Percentiles rank a stretch among this genome's conserved stretches.
Evolutionary conservation across 2,888 invertebrate species (phyloP).

Genomic region (Myathropa florea): DNA sequence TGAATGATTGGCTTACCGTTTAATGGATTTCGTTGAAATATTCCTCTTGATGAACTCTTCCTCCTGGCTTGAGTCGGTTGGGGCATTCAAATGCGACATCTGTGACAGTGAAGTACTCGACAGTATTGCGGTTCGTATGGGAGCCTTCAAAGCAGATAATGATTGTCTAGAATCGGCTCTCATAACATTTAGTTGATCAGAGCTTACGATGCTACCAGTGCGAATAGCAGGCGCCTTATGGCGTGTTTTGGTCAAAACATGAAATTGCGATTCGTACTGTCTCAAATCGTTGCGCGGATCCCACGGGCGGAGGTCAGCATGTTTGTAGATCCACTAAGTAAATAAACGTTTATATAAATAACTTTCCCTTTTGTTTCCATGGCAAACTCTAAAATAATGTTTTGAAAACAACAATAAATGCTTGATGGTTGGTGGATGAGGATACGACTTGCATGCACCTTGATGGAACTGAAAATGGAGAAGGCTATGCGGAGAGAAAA

Average conservation of each 20-base stretch:
- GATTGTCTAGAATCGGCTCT: conserved; percentile 82
- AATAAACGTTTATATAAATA: not conserved
- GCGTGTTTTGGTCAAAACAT: conserved; percentile 89
- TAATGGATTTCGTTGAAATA: conserved; percentile 70
- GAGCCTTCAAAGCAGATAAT: conserved; percentile 79
- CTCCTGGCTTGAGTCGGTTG: conserved; percentile 82
- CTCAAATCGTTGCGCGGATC: conserved; percentile 91
- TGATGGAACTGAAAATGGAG: no score
- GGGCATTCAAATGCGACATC: conserved; percentile 80
- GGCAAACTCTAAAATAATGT: conserved; percentile 7
- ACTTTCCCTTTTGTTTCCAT: not conserved
- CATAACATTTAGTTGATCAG: conserved; percentile 82
- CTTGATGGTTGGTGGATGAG: not conserved
- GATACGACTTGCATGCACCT: no score
- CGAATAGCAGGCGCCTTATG: conserved; percentile 89
- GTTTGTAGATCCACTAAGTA: conserved; percentile 86
- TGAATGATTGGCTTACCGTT: conserved; percentile 73
- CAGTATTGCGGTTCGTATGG: conserved; percentile 75
- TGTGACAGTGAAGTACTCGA: conserved; percentile 80
- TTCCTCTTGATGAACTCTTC: conserved; percentile 74
- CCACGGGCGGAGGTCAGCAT: conserved; percentile 93
- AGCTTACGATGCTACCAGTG: conserved; percentile 86
- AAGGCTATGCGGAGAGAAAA: no score
- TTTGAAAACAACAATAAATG: not conserved
- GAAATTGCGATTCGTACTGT: conserved; percentile 92